Evolutionary conservation across 1,140 invertebrate species (phyloP), one percentile per base, ranked within the genome.

Genomic region (Gonatopus flavifemur): DNA sequence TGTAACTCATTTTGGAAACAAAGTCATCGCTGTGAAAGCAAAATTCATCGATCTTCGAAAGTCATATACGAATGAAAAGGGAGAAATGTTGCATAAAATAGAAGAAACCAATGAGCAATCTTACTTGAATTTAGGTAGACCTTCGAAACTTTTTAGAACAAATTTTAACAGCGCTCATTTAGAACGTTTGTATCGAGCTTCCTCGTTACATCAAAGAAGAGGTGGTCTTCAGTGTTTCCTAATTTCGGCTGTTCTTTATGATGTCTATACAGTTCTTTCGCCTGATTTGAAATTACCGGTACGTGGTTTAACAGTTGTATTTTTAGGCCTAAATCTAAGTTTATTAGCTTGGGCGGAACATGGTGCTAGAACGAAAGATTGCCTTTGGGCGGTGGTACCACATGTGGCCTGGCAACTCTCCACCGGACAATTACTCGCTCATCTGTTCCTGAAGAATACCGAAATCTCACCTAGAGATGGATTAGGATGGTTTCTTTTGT

Each of bases 401-500:
- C 82, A 87, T 56, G 56, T 87, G 13, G 81, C 83, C 18, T 88
- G 86, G 83, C 69, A 84, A 16, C 66, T 83, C 1, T 79, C 84
- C 30, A 84, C 82, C 64, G 70, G 76, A 2, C 86, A 88, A 59
- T 64, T 88, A 15, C 72, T 87, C 13, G 70, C 77, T 31, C 77
- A 80, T 50, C 66, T 85, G 42, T 81, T 81, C 53, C 66, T 84
- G 43, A 81, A 83, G 63, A 55, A 68, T 20, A 72, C 72, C 45
- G 80, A 81, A 31, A 79, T 80, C 51, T 81, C 79, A 22, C 77
- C 78, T 16, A 69, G 80, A 39, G 82, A 86, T 53, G 79, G 80
- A 35, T 79, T 94, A 0, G 88, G 87, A 18, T 93, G 90, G 90
- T 82, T 88, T 13, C 74, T 93, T 32, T 74, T 94, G n/a, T 70